These are phyloP conservation scores for Trachymyrmex septentrionalis DNA, from an alignment of 1,140 invertebrate species.

Conservation along the genomic window DNA sequence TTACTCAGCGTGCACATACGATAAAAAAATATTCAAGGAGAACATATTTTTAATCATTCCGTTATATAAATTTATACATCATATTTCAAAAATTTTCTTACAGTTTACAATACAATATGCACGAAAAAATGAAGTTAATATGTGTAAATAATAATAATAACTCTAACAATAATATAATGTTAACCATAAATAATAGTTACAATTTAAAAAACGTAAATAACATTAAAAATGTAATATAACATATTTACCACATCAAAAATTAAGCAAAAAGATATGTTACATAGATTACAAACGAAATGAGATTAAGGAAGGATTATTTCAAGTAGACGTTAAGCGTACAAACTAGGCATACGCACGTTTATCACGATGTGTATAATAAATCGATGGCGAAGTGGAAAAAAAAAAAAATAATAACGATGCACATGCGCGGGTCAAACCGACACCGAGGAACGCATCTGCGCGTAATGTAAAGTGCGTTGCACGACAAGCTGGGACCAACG, in stretches of 20 bases:
- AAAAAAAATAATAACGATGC: neutral
- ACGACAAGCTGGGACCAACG: constrained; percentile 55
- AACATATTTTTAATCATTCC: neutral
- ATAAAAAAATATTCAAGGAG: neutral
- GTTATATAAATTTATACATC: neutral
- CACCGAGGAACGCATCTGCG: constrained; percentile 39
- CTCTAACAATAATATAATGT: neutral
- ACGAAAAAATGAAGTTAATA: neutral
- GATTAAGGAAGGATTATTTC: neutral
- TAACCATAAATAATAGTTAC: neutral
- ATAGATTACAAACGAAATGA: neutral
- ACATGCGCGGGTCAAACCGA: neutral
- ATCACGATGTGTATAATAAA: constrained; percentile 1
- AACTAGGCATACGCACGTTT: neutral
- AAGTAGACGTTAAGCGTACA: neutral
- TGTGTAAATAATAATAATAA: neutral
- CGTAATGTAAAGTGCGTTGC: neutral
- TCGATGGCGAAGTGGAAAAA: constrained; percentile 33
- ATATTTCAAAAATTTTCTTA: neutral
- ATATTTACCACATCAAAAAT: neutral
- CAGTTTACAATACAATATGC: neutral
- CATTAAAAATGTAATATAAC: neutral
- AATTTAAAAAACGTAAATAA: constrained; percentile 1
- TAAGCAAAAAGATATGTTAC: neutral
- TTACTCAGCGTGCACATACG: neutral